Conservation (phyloP, 2,797 vertebrate species). For the Pogoniulus pusillus region DNA sequence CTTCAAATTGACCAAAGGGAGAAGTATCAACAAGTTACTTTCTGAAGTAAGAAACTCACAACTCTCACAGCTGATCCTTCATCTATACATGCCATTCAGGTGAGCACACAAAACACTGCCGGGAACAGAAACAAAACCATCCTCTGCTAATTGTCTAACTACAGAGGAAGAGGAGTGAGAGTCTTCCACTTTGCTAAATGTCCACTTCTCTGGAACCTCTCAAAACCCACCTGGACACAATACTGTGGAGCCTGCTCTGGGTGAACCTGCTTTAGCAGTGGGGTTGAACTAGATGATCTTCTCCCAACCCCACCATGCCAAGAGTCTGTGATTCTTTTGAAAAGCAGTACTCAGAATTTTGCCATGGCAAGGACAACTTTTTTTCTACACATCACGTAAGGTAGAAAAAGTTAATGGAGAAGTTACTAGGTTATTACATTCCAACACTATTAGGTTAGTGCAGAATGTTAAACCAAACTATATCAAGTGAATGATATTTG, state of each 20-base stretch:
- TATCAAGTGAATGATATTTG: background rate
- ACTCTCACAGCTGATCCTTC: background rate
- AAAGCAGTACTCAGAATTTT: background rate
- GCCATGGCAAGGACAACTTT: background rate
- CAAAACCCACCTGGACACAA: too few relatives aligned
- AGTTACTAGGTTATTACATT: background rate
- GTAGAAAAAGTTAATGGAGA: background rate
- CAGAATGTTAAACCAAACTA: background rate
- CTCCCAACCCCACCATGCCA: too few relatives aligned
- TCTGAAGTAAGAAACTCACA: fast-evolving
- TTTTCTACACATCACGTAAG: too few relatives aligned
- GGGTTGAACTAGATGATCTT: too few relatives aligned
- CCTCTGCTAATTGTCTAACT: too few relatives aligned
- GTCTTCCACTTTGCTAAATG: too few relatives aligned
- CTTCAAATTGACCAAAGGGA: background rate
- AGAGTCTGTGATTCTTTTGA: too few relatives aligned
- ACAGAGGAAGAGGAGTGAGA: too few relatives aligned
- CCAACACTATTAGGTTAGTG: background rate
- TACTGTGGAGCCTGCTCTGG: too few relatives aligned
- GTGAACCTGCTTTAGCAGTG: too few relatives aligned
- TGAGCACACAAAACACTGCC: background rate
- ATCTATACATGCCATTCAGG: fast-evolving
- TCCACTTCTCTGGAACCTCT: too few relatives aligned
- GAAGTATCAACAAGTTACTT: background rate
- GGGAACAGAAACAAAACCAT: background rate